These are phyloP conservation scores for Brachyptera putata DNA, from an alignment of 2,888 invertebrate species.

Conservation along the genomic window DNA sequence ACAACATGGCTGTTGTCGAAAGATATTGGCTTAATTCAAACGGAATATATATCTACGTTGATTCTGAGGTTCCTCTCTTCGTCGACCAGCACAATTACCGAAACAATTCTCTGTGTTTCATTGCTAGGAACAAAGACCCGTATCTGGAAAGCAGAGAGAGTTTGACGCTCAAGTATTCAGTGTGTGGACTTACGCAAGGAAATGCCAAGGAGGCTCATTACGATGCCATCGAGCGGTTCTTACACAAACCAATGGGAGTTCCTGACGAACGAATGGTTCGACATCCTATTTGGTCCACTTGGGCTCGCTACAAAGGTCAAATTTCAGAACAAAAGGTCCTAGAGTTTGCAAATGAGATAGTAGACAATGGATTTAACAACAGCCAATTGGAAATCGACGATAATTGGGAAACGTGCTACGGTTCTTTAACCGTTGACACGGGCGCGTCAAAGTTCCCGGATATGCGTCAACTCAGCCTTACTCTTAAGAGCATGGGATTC, in stretches of 20 bases:
- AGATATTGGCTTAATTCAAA: conserved; percentile 28
- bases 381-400: conserved; percentile 85
- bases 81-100: conserved; percentile 23
- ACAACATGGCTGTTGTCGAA: conserved; percentile 23
- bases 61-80: conserved; percentile 24
- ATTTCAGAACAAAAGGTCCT: conserved; percentile 61
- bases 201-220: conserved; percentile 27
- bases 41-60: conserved; percentile 25
- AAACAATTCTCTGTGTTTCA: conserved; percentile 25
- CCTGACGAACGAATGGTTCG: conserved; percentile 68
- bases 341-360: conserved; percentile 64
- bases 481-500: conserved; percentile 53
- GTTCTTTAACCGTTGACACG: conserved; percentile 67
- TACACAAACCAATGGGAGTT: conserved; percentile 58
- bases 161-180: conserved; percentile 13
- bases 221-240: conserved; percentile 44
- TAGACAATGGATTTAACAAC: conserved; percentile 59
- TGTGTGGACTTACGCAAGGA: conserved; percentile 16
- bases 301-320: conserved; percentile 68
- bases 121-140: conserved; percentile 21
- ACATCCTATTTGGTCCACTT: conserved; percentile 85
- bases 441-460: conserved; percentile 59
- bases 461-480: conserved; percentile 55
- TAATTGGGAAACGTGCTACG: conserved; percentile 82
- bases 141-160: conserved; percentile 1